Evolutionary conservation across 2,113 vertebrate species (phyloP).

Genomic region (Psittacara wagleri): DNA sequence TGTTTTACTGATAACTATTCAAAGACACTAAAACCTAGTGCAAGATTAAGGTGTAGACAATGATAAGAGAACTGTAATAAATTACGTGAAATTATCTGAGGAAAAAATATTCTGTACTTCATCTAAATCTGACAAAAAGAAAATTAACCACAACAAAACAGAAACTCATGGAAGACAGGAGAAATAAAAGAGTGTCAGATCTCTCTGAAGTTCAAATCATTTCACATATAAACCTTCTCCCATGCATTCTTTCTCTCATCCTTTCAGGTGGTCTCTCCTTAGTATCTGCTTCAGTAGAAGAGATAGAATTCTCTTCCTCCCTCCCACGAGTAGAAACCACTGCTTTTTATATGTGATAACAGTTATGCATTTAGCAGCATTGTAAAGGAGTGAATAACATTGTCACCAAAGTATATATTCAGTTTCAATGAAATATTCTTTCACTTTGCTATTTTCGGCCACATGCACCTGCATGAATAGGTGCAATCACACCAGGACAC

Average conservation of each 20-base stretch:
- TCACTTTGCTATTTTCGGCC: neutral
- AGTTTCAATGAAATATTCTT: neutral
- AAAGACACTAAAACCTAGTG: neutral
- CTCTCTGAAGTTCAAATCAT: neutral
- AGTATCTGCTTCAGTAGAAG: neutral
- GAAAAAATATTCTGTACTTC: neutral
- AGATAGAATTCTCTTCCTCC: neutral
- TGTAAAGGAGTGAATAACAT: neutral
- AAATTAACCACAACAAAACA: neutral
- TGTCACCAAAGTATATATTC: neutral
- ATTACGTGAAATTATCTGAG: neutral
- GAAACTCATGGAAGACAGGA: neutral
- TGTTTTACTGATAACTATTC: neutral
- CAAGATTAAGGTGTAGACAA: neutral
- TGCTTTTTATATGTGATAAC: neutral
- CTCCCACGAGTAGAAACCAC: neutral
- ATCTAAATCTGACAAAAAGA: neutral
- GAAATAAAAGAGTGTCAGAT: neutral
- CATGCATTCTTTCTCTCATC: accelerated
- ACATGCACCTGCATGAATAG: neutral
- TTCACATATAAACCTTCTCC: neutral
- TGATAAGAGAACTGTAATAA: neutral
- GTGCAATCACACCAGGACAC: neutral
- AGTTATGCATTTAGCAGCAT: neutral
- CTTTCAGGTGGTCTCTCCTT: neutral